Percentiles rank a stretch among this genome's conserved stretches.
Evolutionary conservation across 2,797 vertebrate genomes (phyloP).

Genomic region (Sciaenops ocellatus): DNA sequence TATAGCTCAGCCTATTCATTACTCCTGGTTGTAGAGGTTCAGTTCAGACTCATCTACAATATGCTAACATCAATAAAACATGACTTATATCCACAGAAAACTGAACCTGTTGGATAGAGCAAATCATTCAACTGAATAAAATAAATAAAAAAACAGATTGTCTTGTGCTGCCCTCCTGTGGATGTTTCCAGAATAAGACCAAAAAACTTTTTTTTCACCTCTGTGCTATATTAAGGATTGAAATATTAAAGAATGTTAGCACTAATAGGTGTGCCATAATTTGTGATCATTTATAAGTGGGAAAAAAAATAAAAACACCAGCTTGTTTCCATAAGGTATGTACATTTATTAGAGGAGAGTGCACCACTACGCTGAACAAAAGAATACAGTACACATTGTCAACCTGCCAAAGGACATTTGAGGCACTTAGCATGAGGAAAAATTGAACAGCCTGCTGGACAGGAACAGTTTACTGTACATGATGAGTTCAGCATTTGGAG

Average conservation of each 20-base stretch:
- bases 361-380: constrained; percentile 63
- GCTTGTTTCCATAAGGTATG: constrained; percentile 60
- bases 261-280: neutral
- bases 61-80: too few species aligned
- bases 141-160: too few species aligned
- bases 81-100: too few species aligned
- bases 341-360: constrained; percentile 82
- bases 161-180: constrained; percentile 56
- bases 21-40: too few species aligned
- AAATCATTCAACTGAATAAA: neutral
- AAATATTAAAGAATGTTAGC: neutral
- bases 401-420: constrained; percentile 79
- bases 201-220: neutral
- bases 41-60: too few species aligned
- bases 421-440: constrained; percentile 85
- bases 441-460: constrained; percentile 54
- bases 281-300: neutral
- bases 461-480: constrained; percentile 30
- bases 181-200: neutral
- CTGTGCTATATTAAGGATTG: neutral
- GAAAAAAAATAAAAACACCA: neutral
- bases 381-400: constrained; percentile 82
- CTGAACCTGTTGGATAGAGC: too few species aligned
- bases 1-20: too few species aligned
- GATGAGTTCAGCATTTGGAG: constrained; percentile 19